phyloP scores from a whole-genome alignment of 2,888 invertebrate species.

The Steromphala cineraria region DNA sequence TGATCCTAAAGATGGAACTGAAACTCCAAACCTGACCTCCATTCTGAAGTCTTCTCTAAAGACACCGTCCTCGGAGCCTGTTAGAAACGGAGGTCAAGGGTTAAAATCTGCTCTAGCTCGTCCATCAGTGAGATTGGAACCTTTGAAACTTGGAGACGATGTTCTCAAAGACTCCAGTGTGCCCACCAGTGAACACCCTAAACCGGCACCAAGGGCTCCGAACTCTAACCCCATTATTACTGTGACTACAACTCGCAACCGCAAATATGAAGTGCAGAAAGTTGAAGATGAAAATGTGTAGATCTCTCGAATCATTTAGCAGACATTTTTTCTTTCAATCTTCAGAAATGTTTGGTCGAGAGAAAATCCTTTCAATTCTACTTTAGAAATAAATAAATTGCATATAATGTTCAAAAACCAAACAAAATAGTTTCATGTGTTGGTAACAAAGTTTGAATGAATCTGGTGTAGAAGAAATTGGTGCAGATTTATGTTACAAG shows the following conservation, averaged over 20 bases:
- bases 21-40: background rate
- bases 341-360: too few species aligned
- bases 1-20: background rate
- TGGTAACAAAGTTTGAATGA: too few species aligned
- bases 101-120: background rate
- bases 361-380: too few species aligned
- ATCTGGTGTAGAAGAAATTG: too few species aligned
- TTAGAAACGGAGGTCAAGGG: too few species aligned
- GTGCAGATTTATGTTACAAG: too few species aligned
- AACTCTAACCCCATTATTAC: conserved; percentile 4
- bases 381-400: too few species aligned
- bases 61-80: background rate
- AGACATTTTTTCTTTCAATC: too few species aligned
- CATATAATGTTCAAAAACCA: too few species aligned
- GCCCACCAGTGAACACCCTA: background rate
- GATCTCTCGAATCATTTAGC: too few species aligned
- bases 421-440: too few species aligned
- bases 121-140: background rate
- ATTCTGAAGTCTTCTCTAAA: background rate
- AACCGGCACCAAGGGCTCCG: background rate
- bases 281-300: background rate
- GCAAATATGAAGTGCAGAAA: conserved; percentile 17
- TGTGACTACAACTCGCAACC: background rate
- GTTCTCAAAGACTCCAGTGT: background rate
- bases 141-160: background rate